Base-by-base conservation (phyloP, 2,113 vertebrate genomes). In the Mixornis gularis region DNA sequence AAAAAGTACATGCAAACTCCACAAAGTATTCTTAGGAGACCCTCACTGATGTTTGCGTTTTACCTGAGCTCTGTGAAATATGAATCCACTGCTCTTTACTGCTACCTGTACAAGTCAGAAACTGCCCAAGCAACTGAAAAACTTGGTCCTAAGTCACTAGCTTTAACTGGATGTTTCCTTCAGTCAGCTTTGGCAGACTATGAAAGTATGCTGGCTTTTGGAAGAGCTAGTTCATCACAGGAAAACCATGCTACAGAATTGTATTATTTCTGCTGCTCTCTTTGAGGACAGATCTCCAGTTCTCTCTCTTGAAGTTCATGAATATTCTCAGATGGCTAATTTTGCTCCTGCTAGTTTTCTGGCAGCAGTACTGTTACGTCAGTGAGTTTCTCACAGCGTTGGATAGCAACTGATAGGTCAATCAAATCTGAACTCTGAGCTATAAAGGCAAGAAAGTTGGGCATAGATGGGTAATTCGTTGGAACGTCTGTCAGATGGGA, bases 141-240 rank as follows among this genome's bases (percentile, higher is more conserved):
- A 81, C 72, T 90, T 92, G 68, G 79, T 89, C 60, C 68, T 64
- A 77, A 88, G 74, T 70, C 81, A 51, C 55, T 80, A 48, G 72
- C 41, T 95, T 90, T 94, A 72, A 86, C 68, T 93, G 85, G 69
- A 88, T 91, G 85, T 77, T 93, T 92, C 71, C 87, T 94, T 92
- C 82, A 70, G 66, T 87, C 92, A 94, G 59, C 78, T 87, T 93
- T 92, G 92, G 81, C 89, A 95, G 78, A 46, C 70, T 91, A 38
- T 91, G 89, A 87, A 96, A 91, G 81, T 73, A 58, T 22, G 32
- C 13, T 48, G 59, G 24, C 59, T 93, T 85, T 77, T 73, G 80
- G 82, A 95, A 82, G 64, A 87, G 72, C 56, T 68, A 90, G 72
- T 79, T 89, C 66, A 91, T 94, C 80, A 91, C 43, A 62, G 63